Evolutionary conservation across 2,888 invertebrate genomes (phyloP).

Genomic region (Metacarcinus magister): DNA sequence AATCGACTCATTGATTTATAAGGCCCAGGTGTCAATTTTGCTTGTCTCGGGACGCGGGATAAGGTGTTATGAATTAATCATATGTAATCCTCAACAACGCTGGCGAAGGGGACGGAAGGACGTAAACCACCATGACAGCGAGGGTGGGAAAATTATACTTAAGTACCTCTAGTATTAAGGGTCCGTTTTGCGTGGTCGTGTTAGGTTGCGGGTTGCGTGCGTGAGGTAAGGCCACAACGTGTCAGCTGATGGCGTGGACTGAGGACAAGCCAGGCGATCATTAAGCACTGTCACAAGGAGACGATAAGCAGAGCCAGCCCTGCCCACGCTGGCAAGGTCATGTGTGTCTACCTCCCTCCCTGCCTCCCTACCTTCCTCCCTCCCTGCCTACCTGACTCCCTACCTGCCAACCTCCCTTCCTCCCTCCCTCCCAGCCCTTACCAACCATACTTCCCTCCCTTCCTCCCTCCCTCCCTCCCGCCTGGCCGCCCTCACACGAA

Average conservation of each 20-base stretch:
- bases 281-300: slow-evolving; percentile 76
- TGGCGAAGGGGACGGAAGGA: slow-evolving; percentile 45
- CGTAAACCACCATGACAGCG: background rate
- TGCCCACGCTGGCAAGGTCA: slow-evolving; percentile 67
- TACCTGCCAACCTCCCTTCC: too few species aligned
- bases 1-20: slow-evolving; percentile 76
- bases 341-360: background rate
- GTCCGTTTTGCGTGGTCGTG: background rate
- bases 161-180: background rate
- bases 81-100: slow-evolving; percentile 81
- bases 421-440: background rate
- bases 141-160: background rate
- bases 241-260: slow-evolving; percentile 75
- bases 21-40: slow-evolving; percentile 78
- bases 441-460: background rate
- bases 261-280: slow-evolving; percentile 69
- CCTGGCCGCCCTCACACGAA: background rate
- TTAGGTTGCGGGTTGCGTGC: slow-evolving; percentile 70
- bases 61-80: slow-evolving; percentile 81
- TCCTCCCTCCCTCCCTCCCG: background rate
- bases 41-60: slow-evolving; percentile 77
- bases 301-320: slow-evolving; percentile 69
- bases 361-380: background rate
- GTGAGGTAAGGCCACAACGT: slow-evolving; percentile 66
- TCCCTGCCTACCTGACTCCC: too few species aligned